Percentiles rank a stretch among this genome's conserved stretches.
Conservation (phyloP, 2,113 vertebrate genomes). For the Coturnix japonica region DNA sequence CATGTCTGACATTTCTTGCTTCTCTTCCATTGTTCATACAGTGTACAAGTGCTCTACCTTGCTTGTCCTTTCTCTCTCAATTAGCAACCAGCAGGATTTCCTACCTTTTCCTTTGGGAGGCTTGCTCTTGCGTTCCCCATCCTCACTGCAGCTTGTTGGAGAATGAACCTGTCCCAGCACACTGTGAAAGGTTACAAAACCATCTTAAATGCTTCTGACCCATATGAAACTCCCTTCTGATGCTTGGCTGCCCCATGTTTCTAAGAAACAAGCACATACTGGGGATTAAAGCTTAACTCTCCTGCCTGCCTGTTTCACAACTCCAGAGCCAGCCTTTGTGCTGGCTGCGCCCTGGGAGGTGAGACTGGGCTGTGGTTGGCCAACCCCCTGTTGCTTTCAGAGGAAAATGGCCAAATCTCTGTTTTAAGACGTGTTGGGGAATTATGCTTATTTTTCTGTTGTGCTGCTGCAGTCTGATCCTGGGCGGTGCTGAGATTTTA, state of each 20-base stretch:
- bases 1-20: not conserved
- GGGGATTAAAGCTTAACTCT: not conserved
- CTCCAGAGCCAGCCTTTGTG: not conserved
- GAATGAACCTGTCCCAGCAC: not conserved
- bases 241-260: not conserved
- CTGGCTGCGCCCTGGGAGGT: not conserved
- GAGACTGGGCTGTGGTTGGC: not conserved
- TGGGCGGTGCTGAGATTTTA: not conserved
- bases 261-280: not conserved
- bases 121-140: not conserved
- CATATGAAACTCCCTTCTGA: not conserved
- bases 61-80: not conserved
- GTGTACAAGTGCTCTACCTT: not conserved
- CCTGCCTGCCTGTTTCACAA: not conserved
- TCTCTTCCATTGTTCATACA: not conserved
- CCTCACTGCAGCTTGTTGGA: not conserved
- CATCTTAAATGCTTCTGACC: not conserved
- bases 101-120: not conserved
- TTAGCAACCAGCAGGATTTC: not conserved
- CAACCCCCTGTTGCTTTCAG: not conserved
- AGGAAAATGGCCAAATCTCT: not conserved
- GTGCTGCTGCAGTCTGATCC: not conserved
- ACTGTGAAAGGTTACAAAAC: not conserved
- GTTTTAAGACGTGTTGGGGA: not conserved
- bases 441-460: not conserved